phyloP scores from a whole-genome alignment of 1,140 invertebrate genomes.

The Hycleus cichorii region DNA sequence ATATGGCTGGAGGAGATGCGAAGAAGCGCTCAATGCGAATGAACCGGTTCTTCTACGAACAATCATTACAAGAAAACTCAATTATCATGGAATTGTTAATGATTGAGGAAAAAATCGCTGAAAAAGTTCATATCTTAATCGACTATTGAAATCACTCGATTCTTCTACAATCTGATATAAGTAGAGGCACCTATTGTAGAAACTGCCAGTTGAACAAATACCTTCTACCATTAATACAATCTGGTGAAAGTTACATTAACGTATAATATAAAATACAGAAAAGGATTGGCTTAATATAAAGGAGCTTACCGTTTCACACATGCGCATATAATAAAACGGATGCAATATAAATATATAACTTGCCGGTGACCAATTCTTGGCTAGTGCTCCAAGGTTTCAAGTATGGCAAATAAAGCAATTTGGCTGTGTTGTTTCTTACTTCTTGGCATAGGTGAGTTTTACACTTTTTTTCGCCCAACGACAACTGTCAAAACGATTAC shows the following conservation, averaged over 20 bases:
- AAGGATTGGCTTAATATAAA: constrained; percentile 24
- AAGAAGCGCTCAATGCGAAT: no score
- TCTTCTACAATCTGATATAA: constrained; percentile 26
- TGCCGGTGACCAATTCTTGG: constrained; percentile 38
- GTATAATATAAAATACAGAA: constrained; percentile 6
- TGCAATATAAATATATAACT: constrained; percentile 39
- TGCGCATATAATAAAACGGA: constrained; percentile 33
- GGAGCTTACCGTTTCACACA: constrained; percentile 21
- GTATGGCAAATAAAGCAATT: constrained; percentile 37
- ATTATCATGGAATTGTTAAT: no score
- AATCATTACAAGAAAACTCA: no score
- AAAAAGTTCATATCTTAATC: no score
- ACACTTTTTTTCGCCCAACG: neutral
- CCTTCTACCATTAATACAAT: constrained; percentile 10
- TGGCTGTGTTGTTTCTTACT: constrained; percentile 40
- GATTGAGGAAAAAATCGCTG: no score
- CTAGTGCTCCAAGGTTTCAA: constrained; percentile 37
- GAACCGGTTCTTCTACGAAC: no score
- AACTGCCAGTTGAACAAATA: constrained; percentile 23
- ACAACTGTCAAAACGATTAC: neutral
- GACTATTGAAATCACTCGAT: neutral
- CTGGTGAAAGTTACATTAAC: constrained; percentile 33
- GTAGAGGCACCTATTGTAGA: constrained; percentile 38
- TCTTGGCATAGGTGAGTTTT: constrained; percentile 34
- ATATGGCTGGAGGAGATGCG: no score